Conservation (phyloP, 2,113 vertebrate species). For the Agapornis roseicollis region DNA sequence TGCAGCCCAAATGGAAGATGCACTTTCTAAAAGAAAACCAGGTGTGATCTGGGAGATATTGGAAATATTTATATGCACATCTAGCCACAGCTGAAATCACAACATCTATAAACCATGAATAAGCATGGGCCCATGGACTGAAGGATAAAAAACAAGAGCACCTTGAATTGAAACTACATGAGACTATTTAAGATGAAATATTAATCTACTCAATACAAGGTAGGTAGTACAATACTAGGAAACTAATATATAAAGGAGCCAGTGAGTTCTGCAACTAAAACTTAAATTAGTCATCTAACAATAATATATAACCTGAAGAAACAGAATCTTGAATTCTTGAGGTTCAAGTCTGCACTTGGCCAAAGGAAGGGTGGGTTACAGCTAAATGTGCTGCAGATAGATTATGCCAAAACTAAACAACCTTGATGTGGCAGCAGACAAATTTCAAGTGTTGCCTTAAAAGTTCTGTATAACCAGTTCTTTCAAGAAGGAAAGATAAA, state of each 20-base stretch:
- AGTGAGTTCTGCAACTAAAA: not conserved
- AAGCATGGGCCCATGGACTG: not conserved
- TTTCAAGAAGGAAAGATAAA: not conserved
- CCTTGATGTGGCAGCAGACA: not conserved
- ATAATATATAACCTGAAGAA: not conserved
- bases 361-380: not conserved
- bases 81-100: not conserved
- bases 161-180: not conserved
- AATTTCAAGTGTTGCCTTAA: not conserved
- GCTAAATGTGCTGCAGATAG: not conserved
- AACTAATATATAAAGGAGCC: not conserved
- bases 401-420: not conserved
- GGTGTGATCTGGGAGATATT: not conserved
- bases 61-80: not conserved
- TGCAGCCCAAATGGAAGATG: not conserved
- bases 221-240: not conserved
- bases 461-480: not conserved
- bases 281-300: not conserved
- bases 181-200: not conserved
- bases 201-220: not conserved
- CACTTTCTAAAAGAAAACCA: not conserved
- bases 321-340: not conserved
- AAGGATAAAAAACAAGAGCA: not conserved
- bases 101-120: not conserved
- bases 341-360: not conserved